Conservation (phyloP, 2,797 vertebrate genomes). For the Phaenicophaeus curvirostris region DNA sequence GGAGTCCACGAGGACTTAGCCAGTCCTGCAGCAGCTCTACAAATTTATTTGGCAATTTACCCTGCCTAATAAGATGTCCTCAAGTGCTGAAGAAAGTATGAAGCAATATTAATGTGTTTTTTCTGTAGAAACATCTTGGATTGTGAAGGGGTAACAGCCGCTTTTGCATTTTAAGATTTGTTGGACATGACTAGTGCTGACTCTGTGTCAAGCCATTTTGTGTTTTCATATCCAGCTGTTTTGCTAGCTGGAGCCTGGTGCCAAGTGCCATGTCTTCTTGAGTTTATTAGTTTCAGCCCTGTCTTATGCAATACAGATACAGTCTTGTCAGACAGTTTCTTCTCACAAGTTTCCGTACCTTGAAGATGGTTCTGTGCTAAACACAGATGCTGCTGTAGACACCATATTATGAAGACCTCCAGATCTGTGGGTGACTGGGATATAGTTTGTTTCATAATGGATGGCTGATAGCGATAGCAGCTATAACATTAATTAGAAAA, state of each 20-base stretch:
- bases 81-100: neutral
- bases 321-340: neutral
- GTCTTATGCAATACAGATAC: neutral
- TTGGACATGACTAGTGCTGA: neutral
- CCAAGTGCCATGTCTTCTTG: rapidly evolving
- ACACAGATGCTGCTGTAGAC: neutral
- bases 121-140: neutral
- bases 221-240: neutral
- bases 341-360: neutral
- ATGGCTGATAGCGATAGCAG: neutral
- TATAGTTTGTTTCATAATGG: neutral
- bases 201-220: neutral
- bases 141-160: neutral
- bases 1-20: no score
- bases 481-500: neutral
- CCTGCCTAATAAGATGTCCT: neutral
- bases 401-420: neutral
- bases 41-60: neutral
- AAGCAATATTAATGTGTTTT: neutral
- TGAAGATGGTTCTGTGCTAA: neutral
- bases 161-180: neutral
- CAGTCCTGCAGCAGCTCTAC: neutral
- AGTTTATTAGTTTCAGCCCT: neutral
- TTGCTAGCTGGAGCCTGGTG: neutral
- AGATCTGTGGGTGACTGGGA: neutral